These are phyloP conservation scores for Hozukius guyotensis DNA, from an alignment of 2,797 vertebrate species.

Conservation along the genomic window DNA sequence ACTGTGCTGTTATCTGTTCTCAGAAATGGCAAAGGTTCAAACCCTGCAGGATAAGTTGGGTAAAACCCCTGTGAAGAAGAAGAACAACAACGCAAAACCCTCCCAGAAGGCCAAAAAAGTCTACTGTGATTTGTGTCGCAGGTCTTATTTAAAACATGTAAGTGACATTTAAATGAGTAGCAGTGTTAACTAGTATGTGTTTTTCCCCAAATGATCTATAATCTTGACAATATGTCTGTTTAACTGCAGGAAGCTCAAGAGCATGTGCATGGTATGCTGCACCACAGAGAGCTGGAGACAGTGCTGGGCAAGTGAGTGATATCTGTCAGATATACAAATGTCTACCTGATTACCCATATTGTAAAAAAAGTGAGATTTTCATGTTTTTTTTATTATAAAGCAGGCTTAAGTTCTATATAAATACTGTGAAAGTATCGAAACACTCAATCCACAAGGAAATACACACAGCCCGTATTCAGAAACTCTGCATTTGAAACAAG, in stretches of 20 bases:
- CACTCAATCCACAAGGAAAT: too few relatives aligned
- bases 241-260: constrained; percentile 44
- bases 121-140: constrained; percentile 65
- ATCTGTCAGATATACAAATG: not conserved
- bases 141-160: not conserved
- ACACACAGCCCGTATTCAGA: too few relatives aligned
- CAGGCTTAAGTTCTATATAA: too few relatives aligned
- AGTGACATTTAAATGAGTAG: constrained; percentile 10
- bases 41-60: not conserved
- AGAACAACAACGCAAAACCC: fast-evolving
- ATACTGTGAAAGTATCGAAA: too few relatives aligned
- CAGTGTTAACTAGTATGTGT: not conserved
- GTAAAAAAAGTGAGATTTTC: too few relatives aligned
- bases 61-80: not conserved
- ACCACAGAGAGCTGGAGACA: constrained; percentile 68
- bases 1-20: not conserved
- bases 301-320: constrained; percentile 68
- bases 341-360: not conserved
- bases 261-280: constrained; percentile 67
- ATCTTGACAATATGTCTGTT: not conserved
- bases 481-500: too few relatives aligned
- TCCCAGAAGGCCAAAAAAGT: fast-evolving
- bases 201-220: not conserved
- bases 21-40: constrained; percentile 44
- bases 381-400: too few relatives aligned